A percentile compares a stretch with the other conserved stretches of the same genome.
Evolutionary conservation across 1,140 invertebrate species (phyloP).

Genomic region (Zaprionus davidi): DNA sequence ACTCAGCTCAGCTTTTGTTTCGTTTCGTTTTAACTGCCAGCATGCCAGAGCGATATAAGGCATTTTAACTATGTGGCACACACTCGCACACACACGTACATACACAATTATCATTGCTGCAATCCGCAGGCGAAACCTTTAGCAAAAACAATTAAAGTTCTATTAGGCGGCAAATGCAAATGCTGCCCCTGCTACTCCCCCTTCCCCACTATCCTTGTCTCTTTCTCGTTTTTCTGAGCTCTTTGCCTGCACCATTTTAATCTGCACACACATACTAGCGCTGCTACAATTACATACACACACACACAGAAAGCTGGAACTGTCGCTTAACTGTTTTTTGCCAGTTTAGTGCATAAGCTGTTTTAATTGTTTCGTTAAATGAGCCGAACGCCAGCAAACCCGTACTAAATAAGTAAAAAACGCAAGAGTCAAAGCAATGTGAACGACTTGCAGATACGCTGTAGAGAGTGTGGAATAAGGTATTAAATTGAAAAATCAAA

Average conservation of each 20-base stretch:
- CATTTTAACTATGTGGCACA: conserved; percentile 25
- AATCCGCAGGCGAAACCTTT: conserved; percentile 46
- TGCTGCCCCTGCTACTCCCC: conserved; percentile 9
- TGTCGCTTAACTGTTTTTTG: conserved; percentile 48
- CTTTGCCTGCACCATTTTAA: conserved; percentile 28
- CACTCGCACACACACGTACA: not conserved
- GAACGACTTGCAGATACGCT: conserved; percentile 2
- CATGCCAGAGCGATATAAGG: conserved; percentile 20
- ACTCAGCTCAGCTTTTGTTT: conserved; percentile 32
- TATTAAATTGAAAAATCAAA: not conserved
- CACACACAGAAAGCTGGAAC: conserved; percentile 32
- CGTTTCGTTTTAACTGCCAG: conserved; percentile 54
- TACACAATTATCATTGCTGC: conserved; percentile 2
- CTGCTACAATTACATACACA: not conserved
- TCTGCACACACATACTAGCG: conserved; percentile 8
- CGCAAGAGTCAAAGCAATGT: not conserved
- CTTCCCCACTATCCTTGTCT: not conserved
- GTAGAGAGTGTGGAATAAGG: not conserved
- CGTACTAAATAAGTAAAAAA: conserved; percentile 20
- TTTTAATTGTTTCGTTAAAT: conserved; percentile 82
- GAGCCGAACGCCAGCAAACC: conserved; percentile 44
- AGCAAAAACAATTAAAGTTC: conserved; percentile 78
- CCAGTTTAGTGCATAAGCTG: conserved; percentile 65
- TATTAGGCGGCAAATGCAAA: conserved; percentile 80
- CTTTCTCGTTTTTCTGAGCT: conserved; percentile 17